Evolutionary conservation across 2,797 vertebrate genomes (phyloP).

Genomic region (Chaenodraco wilsoni): DNA sequence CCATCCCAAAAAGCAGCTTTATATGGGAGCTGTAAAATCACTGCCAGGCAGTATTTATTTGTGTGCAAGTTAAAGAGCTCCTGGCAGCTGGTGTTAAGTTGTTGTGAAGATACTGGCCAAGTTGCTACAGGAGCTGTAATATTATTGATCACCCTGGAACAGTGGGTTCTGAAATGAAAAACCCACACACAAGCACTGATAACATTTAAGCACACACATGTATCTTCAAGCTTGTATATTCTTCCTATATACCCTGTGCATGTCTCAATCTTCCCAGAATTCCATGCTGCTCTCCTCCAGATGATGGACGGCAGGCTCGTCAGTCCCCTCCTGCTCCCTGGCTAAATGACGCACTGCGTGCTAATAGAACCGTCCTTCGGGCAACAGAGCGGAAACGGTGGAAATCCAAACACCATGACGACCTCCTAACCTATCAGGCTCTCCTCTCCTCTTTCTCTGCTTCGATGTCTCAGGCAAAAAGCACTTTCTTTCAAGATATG

Average conservation of each 20-base stretch:
- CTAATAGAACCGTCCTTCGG: too few species aligned
- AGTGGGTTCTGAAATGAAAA: background rate
- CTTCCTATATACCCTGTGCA: too few species aligned
- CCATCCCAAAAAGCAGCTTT: constrained; percentile 49
- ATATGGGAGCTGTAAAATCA: constrained; percentile 54
- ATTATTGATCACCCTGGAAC: constrained; percentile 48
- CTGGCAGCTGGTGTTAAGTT: constrained; percentile 44
- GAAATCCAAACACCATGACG: too few species aligned
- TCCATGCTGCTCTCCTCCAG: background rate
- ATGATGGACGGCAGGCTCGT: background rate
- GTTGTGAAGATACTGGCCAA: constrained; percentile 45
- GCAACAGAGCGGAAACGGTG: too few species aligned
- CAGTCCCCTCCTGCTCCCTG: too few species aligned
- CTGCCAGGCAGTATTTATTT: constrained; percentile 48
- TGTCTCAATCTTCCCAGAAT: background rate
- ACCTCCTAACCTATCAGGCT: too few species aligned
- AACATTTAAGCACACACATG: background rate
- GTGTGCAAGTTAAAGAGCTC: constrained; percentile 49
- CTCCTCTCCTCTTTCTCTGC: too few species aligned
- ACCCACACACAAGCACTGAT: background rate
- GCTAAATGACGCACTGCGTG: too few species aligned
- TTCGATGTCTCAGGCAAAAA: too few species aligned
- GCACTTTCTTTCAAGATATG: too few species aligned
- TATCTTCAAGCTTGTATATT: background rate
- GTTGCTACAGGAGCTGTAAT: constrained; percentile 41